Conservation (phyloP, 2,888 invertebrate genomes). For the Sthenelais limicola region DNA sequence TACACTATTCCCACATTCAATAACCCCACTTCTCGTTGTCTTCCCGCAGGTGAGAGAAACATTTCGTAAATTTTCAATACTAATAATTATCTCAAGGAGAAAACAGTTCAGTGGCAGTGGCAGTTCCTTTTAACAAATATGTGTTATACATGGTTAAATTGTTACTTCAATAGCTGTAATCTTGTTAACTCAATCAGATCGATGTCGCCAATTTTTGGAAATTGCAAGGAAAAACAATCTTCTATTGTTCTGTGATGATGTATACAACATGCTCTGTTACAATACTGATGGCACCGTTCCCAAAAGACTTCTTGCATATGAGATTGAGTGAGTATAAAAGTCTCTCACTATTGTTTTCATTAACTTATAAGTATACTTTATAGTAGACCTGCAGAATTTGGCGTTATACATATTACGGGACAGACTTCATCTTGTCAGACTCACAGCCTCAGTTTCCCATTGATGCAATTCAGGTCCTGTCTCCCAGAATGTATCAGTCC, state of each 20-base stretch:
- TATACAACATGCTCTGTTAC: conserved; percentile 78
- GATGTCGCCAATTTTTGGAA: conserved; percentile 60
- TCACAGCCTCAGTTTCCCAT: too few relatives aligned
- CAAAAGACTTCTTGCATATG: conserved; percentile 76
- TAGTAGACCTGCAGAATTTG: too few relatives aligned
- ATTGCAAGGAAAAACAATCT: conserved; percentile 67
- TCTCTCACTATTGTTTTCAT: neutral
- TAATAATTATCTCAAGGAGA: too few relatives aligned
- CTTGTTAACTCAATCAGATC: conserved; percentile 52
- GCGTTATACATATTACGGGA: too few relatives aligned
- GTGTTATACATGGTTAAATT: neutral
- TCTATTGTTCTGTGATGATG: conserved; percentile 77
- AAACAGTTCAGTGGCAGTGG: neutral
- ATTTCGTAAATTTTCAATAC: neutral
- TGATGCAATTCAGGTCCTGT: too few relatives aligned
- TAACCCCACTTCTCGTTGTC: conserved; percentile 72
- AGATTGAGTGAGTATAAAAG: conserved; percentile 65
- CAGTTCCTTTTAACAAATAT: neutral
- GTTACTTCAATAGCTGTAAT: neutral
- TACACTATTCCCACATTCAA: conserved; percentile 47
- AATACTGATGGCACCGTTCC: conserved; percentile 66
- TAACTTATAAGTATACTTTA: conserved; percentile 1
- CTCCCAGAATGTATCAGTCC: too few relatives aligned
- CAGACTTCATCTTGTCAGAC: too few relatives aligned
- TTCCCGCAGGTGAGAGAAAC: conserved; percentile 57